These are phyloP conservation scores for Verasper variegatus DNA, from an alignment of 2,113 vertebrate species.

Conservation along the genomic window DNA sequence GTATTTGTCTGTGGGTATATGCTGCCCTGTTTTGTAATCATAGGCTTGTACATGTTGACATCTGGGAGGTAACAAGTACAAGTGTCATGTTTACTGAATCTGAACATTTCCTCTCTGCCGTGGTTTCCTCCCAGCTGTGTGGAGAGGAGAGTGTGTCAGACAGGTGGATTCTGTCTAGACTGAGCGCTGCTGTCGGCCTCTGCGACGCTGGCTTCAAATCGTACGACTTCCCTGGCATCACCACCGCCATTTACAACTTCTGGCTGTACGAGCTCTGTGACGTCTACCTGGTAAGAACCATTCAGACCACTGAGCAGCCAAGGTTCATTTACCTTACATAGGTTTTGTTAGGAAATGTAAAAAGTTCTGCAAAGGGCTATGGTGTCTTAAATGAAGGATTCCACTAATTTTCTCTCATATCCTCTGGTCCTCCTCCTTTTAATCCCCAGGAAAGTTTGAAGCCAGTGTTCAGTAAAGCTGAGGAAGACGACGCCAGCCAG, in stretches of 20 bases:
- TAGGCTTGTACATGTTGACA: neutral
- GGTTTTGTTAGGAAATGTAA: neutral
- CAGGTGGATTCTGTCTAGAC: conserved; percentile 89
- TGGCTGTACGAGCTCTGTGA: conserved; percentile 96
- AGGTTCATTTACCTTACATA: neutral
- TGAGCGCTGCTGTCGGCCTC: conserved; percentile 83
- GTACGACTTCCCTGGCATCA: conserved; percentile 89
- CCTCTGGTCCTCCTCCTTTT: neutral
- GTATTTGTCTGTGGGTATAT: conserved; percentile 5
- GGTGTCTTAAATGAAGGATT: neutral
- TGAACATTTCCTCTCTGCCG: conserved; percentile 11
- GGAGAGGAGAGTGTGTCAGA: conserved; percentile 86
- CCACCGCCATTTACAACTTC: conserved; percentile 91
- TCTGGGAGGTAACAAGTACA: neutral
- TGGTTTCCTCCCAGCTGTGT: conserved; percentile 71
- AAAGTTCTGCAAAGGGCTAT: neutral
- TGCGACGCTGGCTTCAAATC: conserved; percentile 84
- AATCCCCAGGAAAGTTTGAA: conserved; percentile 88
- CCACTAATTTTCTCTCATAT: too few relatives aligned
- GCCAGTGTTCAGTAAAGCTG: conserved; percentile 83
- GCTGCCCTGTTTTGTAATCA: conserved; percentile 18
- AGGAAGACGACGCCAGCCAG: conserved; percentile 66
- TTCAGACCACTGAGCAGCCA: neutral
- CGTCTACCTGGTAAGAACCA: conserved; percentile 86
- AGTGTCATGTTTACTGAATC: conserved; percentile 14